Evolutionary conservation across 2,797 vertebrate genomes (phyloP), one percentile per base, ranked within the genome.

Genomic region (Passerculus sandwichensis): DNA sequence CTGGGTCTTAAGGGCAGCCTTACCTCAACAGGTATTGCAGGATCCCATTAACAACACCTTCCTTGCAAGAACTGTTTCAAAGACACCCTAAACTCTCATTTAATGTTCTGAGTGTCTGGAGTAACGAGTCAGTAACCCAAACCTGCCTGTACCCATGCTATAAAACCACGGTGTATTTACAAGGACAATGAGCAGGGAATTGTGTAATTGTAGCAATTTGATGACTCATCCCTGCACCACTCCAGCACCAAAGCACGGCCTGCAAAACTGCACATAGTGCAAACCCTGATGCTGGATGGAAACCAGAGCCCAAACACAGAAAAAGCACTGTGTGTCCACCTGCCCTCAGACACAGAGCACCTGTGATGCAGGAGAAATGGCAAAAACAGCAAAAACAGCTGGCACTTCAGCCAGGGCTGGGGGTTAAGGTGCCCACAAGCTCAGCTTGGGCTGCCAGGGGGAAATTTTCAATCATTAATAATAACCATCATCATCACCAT

Each of bases 151-250:
- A 84, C 54, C 74, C 70, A 69, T 48, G 19, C 83, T 23, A 50
- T 15, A 83, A 61, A 40, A 81, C 44, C 23, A 47, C 0, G 5
- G 3, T 51, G 69, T 74, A 76, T 94, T 87, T 71, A 78, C 59
- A 70, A 84, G 88, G 92, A 75, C 89, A 92, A 60, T 13, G 40
- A 93, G 60, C 13, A 64, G 40, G 3, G 44, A 78, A 86, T 73
- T 91, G 94, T 79, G 88, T 53, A 95, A 91, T 57, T 78, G 73
- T n/a, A 77, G 91, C 78, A n/a, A 15, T 65, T 25, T 34, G 83
- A 80, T 91, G 88, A 93, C 81, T 85, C 94, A 97, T 73, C 51
- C 89, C 93, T 91, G 91, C 91, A 77, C 64, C 85, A 95, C 38
- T 88, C 88, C 3, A 73, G 77, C 21, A 40, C 30, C 26, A 8